Conservation (phyloP, 2,797 vertebrate species). For the Eulemur rubriventer region DNA sequence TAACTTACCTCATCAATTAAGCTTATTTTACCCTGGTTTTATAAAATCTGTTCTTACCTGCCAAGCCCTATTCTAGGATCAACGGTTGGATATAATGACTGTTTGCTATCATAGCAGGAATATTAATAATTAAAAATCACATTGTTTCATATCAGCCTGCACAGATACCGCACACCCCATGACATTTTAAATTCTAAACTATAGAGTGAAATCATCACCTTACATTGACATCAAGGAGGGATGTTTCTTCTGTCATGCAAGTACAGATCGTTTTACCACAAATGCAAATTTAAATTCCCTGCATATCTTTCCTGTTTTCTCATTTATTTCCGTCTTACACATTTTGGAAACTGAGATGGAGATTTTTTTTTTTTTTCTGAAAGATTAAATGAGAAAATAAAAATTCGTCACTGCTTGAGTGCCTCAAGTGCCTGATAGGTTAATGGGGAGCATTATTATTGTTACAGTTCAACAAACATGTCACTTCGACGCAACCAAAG, state of each 20-base stretch:
- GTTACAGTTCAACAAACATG: neutral
- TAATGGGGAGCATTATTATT: neutral
- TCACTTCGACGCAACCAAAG: slow-evolving; percentile 39
- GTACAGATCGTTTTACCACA: neutral
- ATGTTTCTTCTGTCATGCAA: neutral
- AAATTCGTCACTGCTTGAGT: slow-evolving; percentile 30
- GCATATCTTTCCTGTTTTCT: neutral
- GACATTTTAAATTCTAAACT: neutral
- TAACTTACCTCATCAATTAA: neutral
- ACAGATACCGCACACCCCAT: neutral
- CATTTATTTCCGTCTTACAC: slow-evolving; percentile 5
- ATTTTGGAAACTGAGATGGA: slow-evolving; percentile 27
- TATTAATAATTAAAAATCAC: neutral
- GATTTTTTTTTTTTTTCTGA: neutral
- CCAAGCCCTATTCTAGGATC: neutral
- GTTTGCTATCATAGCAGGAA: neutral
- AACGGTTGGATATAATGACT: neutral
- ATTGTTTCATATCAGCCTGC: neutral
- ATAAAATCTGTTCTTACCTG: neutral
- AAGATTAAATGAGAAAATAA: slow-evolving; percentile 51
- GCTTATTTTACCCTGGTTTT: neutral
- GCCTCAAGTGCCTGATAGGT: neutral
- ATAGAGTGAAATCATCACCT: neutral
- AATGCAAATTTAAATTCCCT: slow-evolving; percentile 27
- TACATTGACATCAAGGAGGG: neutral